Evolutionary conservation across 2,797 vertebrate genomes (phyloP).

Genomic region (Phrynocephalus vlangalii): DNA sequence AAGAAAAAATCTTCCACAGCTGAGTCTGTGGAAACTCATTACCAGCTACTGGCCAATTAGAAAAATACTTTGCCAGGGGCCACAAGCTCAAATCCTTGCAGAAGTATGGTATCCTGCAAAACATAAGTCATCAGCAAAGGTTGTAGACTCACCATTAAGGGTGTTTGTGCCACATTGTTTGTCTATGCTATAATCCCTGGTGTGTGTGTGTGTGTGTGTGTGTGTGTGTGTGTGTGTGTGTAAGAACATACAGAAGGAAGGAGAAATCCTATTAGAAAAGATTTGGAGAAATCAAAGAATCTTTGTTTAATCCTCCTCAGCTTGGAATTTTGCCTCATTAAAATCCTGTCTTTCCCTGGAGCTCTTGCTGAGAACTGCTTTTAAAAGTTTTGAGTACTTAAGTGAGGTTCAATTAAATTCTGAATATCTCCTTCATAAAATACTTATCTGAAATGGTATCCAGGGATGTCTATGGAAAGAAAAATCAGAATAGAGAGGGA

Average conservation of each 20-base stretch:
- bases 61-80: constrained; percentile 53
- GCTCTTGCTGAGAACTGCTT: constrained; percentile 48
- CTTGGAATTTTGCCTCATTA: constrained; percentile 46
- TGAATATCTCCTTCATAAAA: constrained; percentile 56
- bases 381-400: constrained; percentile 64
- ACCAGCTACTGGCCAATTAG: constrained; percentile 59
- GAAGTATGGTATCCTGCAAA: constrained; percentile 42
- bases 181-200: constrained; percentile 54
- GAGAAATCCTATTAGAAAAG: constrained; percentile 55
- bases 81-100: constrained; percentile 42
- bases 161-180: constrained; percentile 55
- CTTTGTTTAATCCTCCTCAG: constrained; percentile 59
- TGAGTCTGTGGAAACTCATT: constrained; percentile 66
- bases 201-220: constrained; percentile 58
- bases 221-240: constrained; percentile 56
- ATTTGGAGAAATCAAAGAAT: constrained; percentile 49
- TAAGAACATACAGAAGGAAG: constrained; percentile 56
- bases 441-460: constrained; percentile 50
- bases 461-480: constrained; percentile 48
- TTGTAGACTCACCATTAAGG: constrained; percentile 47
- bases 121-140: constrained; percentile 52
- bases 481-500: constrained; percentile 53
- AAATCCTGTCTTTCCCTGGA: constrained; percentile 25
- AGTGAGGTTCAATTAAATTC: constrained; percentile 61
- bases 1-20: constrained; percentile 59